phyloP scores from a whole-genome alignment of 2,113 vertebrate species.

The Myrmecobius fasciatus region DNA sequence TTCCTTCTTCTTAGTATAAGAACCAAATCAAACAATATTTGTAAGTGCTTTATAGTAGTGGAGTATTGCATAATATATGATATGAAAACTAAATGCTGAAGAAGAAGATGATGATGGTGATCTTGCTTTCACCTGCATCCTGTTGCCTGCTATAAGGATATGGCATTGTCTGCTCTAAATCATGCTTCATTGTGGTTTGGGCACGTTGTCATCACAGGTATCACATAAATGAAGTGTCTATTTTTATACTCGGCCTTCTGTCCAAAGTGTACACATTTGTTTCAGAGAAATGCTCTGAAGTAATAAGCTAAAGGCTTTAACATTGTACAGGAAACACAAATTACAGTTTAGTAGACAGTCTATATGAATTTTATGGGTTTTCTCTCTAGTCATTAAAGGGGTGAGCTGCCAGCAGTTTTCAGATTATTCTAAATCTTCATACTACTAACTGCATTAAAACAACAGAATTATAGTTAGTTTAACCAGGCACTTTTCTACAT shows the following conservation, averaged over 20 bases:
- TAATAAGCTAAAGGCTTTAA: constrained; percentile 12
- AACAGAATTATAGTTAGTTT: constrained; percentile 7
- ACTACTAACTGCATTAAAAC: constrained; percentile 47
- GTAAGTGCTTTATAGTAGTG: background rate
- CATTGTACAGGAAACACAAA: background rate
- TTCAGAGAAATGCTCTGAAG: background rate
- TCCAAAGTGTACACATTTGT: rapidly evolving
- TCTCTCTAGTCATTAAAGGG: constrained; percentile 31
- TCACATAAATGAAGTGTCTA: background rate
- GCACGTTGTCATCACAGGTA: background rate
- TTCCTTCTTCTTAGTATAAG: no score
- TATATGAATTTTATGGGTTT: background rate
- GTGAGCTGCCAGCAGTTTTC: constrained; percentile 46
- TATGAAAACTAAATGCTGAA: background rate
- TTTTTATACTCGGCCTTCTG: constrained; percentile 51
- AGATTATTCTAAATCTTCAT: background rate
- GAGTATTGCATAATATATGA: background rate
- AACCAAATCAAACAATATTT: background rate
- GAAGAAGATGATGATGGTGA: background rate
- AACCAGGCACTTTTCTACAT: rapidly evolving
- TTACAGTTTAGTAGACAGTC: constrained; percentile 13
- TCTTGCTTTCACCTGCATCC: background rate
- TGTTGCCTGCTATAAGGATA: background rate
- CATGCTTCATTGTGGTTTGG: background rate
- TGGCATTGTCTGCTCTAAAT: constrained; percentile 27